These are phyloP conservation scores for Porites lutea DNA, from an alignment of 64 coral and sea anemone species.

Conservation along the genomic window DNA sequence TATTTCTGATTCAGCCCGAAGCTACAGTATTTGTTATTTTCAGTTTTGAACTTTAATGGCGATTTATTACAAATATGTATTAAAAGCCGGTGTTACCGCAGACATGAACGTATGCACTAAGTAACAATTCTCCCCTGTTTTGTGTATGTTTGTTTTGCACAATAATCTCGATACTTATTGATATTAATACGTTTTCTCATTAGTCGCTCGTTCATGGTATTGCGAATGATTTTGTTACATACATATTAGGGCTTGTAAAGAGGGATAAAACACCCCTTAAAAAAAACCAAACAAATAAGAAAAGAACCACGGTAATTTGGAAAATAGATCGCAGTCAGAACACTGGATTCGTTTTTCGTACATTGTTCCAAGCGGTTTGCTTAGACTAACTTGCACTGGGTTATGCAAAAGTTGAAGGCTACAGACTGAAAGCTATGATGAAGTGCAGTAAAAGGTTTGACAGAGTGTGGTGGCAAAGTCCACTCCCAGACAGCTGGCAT, in stretches of 20 bases:
- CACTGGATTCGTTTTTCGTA: not conserved
- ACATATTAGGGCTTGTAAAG: conserved; percentile 1
- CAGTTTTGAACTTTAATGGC: too few species aligned
- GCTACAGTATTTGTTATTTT: too few species aligned
- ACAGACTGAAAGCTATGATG: conserved; percentile 3
- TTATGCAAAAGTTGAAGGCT: too few species aligned
- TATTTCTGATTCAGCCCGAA: too few species aligned
- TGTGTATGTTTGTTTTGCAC: not conserved
- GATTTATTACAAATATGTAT: too few species aligned
- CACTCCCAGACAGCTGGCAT: conserved; percentile 2
- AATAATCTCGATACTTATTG: conserved; percentile 6
- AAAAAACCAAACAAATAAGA: not conserved
- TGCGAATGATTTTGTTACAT: conserved; percentile 8
- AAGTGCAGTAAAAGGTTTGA: not conserved
- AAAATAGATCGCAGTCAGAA: not conserved
- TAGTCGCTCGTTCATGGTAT: conserved; percentile 15
- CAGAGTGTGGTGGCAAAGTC: not conserved
- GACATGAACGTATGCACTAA: not conserved
- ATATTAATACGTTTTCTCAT: conserved; percentile 17
- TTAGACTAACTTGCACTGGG: not conserved
- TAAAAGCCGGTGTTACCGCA: not conserved
- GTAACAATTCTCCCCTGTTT: not conserved
- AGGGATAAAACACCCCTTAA: not conserved
- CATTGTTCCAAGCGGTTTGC: conserved; percentile 6
- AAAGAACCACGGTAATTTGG: not conserved